Base-by-base conservation (phyloP, 2,888 invertebrate genomes). In the Temnothorax ravouxi region DNA sequence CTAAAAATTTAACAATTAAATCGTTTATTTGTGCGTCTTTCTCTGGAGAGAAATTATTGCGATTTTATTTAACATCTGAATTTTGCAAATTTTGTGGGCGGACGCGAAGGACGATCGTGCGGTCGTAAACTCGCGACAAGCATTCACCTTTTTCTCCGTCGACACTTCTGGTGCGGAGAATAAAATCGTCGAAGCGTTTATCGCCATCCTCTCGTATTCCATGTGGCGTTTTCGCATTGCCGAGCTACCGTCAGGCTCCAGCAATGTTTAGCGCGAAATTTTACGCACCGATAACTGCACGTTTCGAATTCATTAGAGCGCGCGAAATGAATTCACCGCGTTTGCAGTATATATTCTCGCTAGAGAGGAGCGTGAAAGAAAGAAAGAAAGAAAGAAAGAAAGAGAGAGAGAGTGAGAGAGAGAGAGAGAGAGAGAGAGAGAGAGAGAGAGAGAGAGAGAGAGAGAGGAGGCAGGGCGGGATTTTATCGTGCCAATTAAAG, bases 401-500 rank as follows among this genome's bases (percentile, higher is more conserved):
- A n/a, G n/a, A n/a, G n/a, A n/a, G n/a, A n/a, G n/a, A n/a, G n/a
- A n/a, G n/a, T n/a, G 64, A 64, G 34, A 52, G 15, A 67, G 25
- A 34, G 52, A 9, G 21, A 41, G 21, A 64, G 64, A 64, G 34
- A 52, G 15, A 67, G 25, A 34, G 52, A 9, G 21, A 41, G 21
- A n/a, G n/a, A n/a, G n/a, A 13, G 5, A 66, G 18, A 34, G 52
- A 4, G 15, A 64, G 64, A 64, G 34, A 52, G 15, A 67, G 25
- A 34, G 52, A 9, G 21, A 41, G 21, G 21, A 9, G 34, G 47
- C 47, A 11, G 18, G 4, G 34, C 34, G 34, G 56, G 13, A 82
- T 83, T 84, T 88, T 71, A 21, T 84, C 62, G 83, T 62, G 88
- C 90, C 90, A 90, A 90, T 90, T 90, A 90, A 90, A 87, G 54